These are phyloP conservation scores for Crambe crambe DNA, from an alignment of 37 sponge, comb jelly and placozoan species.

Conservation along the genomic window DNA sequence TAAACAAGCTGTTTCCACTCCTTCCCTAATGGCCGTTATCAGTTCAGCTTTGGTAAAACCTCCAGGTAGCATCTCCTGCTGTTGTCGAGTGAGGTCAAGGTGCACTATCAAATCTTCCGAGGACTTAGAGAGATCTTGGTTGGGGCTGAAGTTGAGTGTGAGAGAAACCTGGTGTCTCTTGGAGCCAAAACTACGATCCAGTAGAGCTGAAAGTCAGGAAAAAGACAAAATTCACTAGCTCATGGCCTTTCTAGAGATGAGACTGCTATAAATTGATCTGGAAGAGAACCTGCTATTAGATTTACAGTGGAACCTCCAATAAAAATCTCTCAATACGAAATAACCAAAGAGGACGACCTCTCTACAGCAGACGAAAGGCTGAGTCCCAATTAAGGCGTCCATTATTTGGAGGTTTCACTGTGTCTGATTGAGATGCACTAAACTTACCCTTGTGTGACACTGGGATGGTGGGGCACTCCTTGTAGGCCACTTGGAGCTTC, in stretches of 20 bases:
- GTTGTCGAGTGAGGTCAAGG: background rate
- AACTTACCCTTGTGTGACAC: background rate
- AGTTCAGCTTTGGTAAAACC: slow-evolving; percentile 18
- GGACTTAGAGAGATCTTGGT: background rate
- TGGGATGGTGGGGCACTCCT: slow-evolving; percentile 64
- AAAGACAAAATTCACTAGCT: background rate
- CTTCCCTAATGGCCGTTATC: slow-evolving; percentile 19
- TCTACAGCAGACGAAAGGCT: no score
- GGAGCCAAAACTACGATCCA: slow-evolving; percentile 45
- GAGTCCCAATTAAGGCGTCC: no score
- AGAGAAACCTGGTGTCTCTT: slow-evolving; percentile 30
- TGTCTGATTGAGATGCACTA: background rate
- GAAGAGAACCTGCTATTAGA: no score
- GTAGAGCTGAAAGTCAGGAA: background rate
- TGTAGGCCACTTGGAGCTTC: slow-evolving; percentile 83
- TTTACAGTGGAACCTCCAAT: no score
- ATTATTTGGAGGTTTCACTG: background rate
- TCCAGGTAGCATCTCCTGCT: background rate
- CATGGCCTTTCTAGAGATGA: no score
- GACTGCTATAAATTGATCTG: no score
- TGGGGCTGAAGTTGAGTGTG: slow-evolving; percentile 29
- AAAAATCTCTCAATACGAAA: no score
- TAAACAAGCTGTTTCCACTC: slow-evolving; percentile 36
- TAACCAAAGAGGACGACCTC: no score
- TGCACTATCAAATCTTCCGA: background rate